These are phyloP conservation scores for Thera obeliscata DNA, from an alignment of 2,888 invertebrate genomes.

Conservation along the genomic window DNA sequence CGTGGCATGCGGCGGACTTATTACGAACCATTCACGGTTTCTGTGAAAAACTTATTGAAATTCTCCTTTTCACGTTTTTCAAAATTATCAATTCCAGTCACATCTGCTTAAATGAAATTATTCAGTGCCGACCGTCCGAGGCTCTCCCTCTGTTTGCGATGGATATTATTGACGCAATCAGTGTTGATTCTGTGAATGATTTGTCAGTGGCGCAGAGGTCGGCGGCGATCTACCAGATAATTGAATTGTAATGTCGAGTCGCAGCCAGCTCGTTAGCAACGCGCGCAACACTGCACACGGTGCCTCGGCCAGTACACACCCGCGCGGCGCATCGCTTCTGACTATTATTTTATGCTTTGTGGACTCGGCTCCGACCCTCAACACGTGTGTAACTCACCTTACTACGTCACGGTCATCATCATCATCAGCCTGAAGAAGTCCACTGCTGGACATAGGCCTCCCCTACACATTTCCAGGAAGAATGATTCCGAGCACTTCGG, in stretches of 20 bases:
- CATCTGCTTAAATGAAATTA: constrained; percentile 16
- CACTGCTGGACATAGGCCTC: no score
- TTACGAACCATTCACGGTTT: background rate
- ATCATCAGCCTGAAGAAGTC: no score
- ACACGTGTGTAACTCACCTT: no score
- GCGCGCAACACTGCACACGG: no score
- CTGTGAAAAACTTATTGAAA: background rate
- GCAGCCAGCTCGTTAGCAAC: constrained; percentile 13
- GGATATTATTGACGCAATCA: constrained; percentile 25
- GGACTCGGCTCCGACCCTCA: background rate
- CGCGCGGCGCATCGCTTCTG: no score
- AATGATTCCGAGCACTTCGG: no score
- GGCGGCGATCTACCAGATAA: constrained; percentile 19
- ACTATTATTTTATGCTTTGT: no score
- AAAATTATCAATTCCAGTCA: constrained; percentile 13
- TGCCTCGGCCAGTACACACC: no score
- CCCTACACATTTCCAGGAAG: no score
- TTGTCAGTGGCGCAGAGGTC: constrained; percentile 1
- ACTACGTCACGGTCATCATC: no score
- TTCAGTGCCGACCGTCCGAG: constrained; percentile 4
- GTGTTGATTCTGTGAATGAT: constrained; percentile 26
- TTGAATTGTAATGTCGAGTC: constrained; percentile 23
- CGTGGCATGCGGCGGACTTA: background rate
- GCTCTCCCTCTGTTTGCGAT: constrained; percentile 19
- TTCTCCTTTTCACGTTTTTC: constrained; percentile 2